phyloP scores from a whole-genome alignment of 2,888 invertebrate species.

The Hirudinaria manillensis region DNA sequence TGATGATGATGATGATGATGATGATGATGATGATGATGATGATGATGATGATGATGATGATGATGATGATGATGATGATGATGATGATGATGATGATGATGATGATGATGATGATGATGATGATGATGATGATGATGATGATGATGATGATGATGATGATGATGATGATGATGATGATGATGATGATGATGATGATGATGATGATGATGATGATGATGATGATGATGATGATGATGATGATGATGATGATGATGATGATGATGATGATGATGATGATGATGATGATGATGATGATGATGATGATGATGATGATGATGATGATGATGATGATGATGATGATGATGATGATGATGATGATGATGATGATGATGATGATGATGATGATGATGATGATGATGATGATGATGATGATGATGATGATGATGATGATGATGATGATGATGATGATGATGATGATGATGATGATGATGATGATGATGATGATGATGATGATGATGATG shows the following conservation, averaged over 20 bases:
- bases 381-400: slow-evolving; percentile 24
- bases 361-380: slow-evolving; percentile 23
- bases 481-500: slow-evolving; percentile 23
- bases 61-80: too few species aligned
- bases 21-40: too few species aligned
- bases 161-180: background rate
- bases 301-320: slow-evolving; percentile 22
- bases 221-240: background rate
- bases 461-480: slow-evolving; percentile 46
- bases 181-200: background rate
- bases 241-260: slow-evolving; percentile 7
- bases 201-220: slow-evolving; percentile 1
- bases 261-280: background rate
- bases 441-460: slow-evolving; percentile 23
- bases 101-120: slow-evolving; percentile 8
- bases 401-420: slow-evolving; percentile 21
- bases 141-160: slow-evolving; percentile 5
- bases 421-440: slow-evolving; percentile 14
- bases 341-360: slow-evolving; percentile 20
- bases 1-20: background rate
- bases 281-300: background rate
- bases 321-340: slow-evolving; percentile 18
- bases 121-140: slow-evolving; percentile 30
- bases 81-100: slow-evolving; percentile 23
- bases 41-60: too few species aligned